A percentile compares a stretch with the other conserved stretches of the same genome.
Conservation (phyloP, 2,113 vertebrate species). For the Capreolus pygargus region DNA sequence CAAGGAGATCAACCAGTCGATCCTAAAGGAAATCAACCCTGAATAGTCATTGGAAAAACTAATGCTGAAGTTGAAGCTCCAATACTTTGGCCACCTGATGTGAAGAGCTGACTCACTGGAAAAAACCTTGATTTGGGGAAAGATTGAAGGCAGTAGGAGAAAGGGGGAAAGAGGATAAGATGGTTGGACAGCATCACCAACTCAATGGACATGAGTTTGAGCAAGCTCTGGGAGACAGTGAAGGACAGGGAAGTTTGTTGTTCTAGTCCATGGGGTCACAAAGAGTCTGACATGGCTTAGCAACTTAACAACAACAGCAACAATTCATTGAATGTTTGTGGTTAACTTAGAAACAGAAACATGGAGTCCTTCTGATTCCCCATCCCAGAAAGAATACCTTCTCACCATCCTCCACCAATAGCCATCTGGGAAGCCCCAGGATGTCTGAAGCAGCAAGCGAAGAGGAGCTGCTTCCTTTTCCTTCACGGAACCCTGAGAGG, state of each 20-base stretch:
- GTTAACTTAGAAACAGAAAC: not conserved
- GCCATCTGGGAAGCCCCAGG: not conserved
- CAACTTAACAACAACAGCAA: not conserved
- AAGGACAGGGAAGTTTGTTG: not conserved
- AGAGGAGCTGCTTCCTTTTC: not conserved
- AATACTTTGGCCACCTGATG: not conserved
- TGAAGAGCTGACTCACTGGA: not conserved
- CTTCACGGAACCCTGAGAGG: not conserved
- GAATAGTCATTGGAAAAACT: not conserved
- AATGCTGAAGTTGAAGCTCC: not conserved
- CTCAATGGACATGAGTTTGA: not conserved
- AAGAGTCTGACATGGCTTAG: not conserved
- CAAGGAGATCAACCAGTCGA: not conserved
- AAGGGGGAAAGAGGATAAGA: not conserved
- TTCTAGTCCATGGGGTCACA: not conserved
- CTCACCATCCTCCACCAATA: not conserved
- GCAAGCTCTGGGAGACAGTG: not conserved
- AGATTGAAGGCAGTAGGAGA: not conserved
- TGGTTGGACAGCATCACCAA: not conserved
- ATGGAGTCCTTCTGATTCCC: not conserved
- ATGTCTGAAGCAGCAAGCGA: not conserved
- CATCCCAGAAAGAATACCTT: not conserved
- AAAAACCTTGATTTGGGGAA: not conserved
- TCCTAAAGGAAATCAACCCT: not conserved
- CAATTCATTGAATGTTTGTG: not conserved